Evolutionary conservation across 2,888 invertebrate species (phyloP), one percentile per base, ranked within the genome.

Genomic region (Danaus chrysippus): DNA sequence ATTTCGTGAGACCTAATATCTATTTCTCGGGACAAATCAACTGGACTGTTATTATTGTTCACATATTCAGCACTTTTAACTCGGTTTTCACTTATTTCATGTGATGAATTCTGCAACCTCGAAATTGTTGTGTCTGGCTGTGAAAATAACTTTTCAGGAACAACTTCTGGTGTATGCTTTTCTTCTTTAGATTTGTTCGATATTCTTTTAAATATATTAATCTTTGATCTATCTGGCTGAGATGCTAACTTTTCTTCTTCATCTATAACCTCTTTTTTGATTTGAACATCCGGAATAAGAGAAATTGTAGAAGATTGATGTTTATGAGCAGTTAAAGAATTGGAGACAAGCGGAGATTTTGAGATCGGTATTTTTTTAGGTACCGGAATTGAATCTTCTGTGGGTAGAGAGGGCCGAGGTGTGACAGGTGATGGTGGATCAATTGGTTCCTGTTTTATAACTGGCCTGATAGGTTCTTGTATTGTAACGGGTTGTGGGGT

Each of bases 141-240:
- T 76, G 77, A 54, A 19, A 53, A 58, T 43, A 54, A 71, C 76
- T 86, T 89, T 64, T 88, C 87, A 71, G 81, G 76, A 63, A 83
- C 81, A 84, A 84, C 81, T 79, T 90, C 90, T 69, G 82, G 78
- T 79, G 79, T 73, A 68, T 62, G 75, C 77, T 92, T 93, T 73
- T 94, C 94, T 74, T 93, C 93, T 82, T 94, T 94, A 34, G 93
- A 93, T 82, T 95, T 94, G 77, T 93, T 93, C 65, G 96, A 94
- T 80, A 97, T 96, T 85, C 96, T 96, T 80, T 96, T 97, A 77
- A 97, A 95, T 78, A 97, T 96, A 87, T 96, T 96, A 49, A 96
- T 89, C 80, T 97, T 97, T 82, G 94, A 95, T 83, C 95, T 95
- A 79, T 96, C 96, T 0, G 96, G 96, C 83, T 96, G 96, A 11